These are phyloP conservation scores for Episyrphus balteatus DNA, from an alignment of 1,140 invertebrate species.

Conservation along the genomic window DNA sequence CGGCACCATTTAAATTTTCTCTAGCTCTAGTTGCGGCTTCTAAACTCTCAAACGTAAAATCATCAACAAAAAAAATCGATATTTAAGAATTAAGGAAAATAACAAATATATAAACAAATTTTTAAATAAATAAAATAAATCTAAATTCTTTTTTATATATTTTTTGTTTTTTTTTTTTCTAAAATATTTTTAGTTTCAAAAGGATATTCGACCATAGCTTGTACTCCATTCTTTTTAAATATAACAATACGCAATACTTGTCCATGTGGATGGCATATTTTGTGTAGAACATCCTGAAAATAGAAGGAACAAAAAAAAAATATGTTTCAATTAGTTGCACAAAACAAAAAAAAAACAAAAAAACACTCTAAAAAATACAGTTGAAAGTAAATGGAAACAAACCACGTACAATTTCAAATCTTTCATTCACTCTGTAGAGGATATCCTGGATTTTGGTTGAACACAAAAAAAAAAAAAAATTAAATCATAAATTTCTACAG, in stretches of 20 bases:
- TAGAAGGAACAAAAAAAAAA: slow-evolving; percentile 28
- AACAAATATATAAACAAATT: background rate
- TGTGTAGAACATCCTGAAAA: slow-evolving; percentile 93
- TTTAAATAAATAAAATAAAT: background rate
- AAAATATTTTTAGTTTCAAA: slow-evolving; percentile 48
- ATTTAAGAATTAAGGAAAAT: background rate
- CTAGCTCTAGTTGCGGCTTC: slow-evolving; percentile 93
- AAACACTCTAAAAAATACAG: no score
- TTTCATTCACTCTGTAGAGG: no score
- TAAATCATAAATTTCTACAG: no score
- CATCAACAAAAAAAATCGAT: slow-evolving; percentile 39
- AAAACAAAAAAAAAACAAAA: no score
- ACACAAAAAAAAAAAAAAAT: no score
- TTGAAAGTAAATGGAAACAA: no score
- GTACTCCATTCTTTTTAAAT: slow-evolving; percentile 97
- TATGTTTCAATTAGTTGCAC: no score
- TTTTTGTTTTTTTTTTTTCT: no score
- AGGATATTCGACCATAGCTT: slow-evolving; percentile 92
- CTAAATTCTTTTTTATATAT: background rate
- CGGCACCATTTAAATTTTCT: slow-evolving; percentile 89
- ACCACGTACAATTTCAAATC: no score
- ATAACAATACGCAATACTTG: slow-evolving; percentile 97
- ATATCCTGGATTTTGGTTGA: no score
- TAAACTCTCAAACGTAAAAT: slow-evolving; percentile 76
- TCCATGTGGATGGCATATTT: slow-evolving; percentile 88